Percentiles rank a stretch among this genome's conserved stretches.
phyloP scores from a whole-genome alignment of 1,140 invertebrate genomes.

The Hypsibius dujardini region DNA sequence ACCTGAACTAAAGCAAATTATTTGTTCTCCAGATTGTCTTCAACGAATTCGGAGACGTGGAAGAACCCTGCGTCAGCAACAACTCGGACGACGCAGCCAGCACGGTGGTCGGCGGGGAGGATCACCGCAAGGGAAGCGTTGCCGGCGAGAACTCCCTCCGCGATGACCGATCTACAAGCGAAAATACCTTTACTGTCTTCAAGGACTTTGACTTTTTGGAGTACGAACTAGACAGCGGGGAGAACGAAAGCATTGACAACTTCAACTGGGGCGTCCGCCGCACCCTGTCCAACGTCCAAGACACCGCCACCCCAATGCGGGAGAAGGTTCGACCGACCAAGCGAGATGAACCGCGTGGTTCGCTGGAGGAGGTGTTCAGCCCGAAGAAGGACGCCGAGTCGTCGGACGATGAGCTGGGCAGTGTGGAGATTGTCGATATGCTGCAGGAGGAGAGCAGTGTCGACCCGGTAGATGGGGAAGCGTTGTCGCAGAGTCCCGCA shows the following conservation, averaged over 20 bases:
- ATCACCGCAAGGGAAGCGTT: background rate
- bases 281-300: slow-evolving; percentile 58
- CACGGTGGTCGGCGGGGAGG: slow-evolving; percentile 1
- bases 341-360: background rate
- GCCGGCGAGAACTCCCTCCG: slow-evolving; percentile 11
- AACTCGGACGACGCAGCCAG: background rate
- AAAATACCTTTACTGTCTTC: slow-evolving; percentile 47
- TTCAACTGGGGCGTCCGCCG: slow-evolving; percentile 88
- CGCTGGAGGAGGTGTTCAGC: background rate
- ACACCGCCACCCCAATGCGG: background rate
- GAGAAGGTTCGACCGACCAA: background rate
- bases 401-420: slow-evolving; percentile 9
- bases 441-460: slow-evolving; percentile 13
- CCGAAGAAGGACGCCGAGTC: slow-evolving; percentile 8
- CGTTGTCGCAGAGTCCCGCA: too few relatives aligned
- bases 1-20: slow-evolving; percentile 18
- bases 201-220: slow-evolving; percentile 98
- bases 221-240: slow-evolving; percentile 90
- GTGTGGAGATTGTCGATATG: slow-evolving; percentile 16
- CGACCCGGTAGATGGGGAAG: slow-evolving; percentile 6
- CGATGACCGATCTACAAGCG: slow-evolving; percentile 26
- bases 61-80: background rate
- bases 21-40: slow-evolving; percentile 23
- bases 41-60: slow-evolving; percentile 5
- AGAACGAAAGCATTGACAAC: slow-evolving; percentile 81